A percentile compares a stretch with the other conserved stretches of the same genome.
Conservation (phyloP, 1,140 invertebrate species). For the Homalodisca vitripennis region DNA sequence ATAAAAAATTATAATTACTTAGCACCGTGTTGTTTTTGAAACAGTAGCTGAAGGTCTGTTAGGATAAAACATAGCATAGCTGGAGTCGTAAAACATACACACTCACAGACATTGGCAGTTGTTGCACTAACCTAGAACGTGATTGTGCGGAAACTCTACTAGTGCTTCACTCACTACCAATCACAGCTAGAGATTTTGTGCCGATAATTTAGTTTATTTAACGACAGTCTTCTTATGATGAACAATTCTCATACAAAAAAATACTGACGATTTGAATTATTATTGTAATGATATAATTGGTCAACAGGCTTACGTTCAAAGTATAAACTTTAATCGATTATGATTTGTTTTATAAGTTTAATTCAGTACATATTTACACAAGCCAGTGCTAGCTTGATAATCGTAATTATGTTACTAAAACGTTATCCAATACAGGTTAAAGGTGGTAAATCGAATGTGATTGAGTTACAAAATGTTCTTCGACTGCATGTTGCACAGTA, state of each 20-base stretch:
- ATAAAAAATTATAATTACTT: too few species aligned
- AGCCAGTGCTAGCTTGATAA: too few species aligned
- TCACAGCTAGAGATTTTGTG: conserved; percentile 23
- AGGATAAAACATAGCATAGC: too few species aligned
- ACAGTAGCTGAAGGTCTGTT: conserved; percentile 20
- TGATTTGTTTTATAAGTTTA: neutral
- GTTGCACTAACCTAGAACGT: conserved; percentile 9
- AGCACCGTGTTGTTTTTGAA: too few species aligned
- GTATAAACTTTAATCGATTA: neutral
- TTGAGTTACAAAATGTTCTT: too few species aligned
- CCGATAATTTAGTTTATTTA: conserved; percentile 16
- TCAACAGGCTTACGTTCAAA: conserved; percentile 11
- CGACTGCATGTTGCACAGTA: too few species aligned
- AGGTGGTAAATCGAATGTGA: neutral
- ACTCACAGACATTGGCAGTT: conserved; percentile 19
- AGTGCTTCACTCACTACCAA: neutral
- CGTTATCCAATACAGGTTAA: conserved; percentile 9
- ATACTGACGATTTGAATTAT: conserved; percentile 18
- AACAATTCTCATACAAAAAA: conserved; percentile 18
- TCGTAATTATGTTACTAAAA: too few species aligned
- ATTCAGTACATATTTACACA: neutral
- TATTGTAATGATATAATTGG: conserved; percentile 22
- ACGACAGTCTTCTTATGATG: conserved; percentile 19
- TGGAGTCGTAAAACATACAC: conserved; percentile 3
- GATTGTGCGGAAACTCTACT: conserved; percentile 16